Evolutionary conservation across 1,140 invertebrate genomes (phyloP), one percentile per base, ranked within the genome.

Genomic region (Phenacoccus solenopsis): DNA sequence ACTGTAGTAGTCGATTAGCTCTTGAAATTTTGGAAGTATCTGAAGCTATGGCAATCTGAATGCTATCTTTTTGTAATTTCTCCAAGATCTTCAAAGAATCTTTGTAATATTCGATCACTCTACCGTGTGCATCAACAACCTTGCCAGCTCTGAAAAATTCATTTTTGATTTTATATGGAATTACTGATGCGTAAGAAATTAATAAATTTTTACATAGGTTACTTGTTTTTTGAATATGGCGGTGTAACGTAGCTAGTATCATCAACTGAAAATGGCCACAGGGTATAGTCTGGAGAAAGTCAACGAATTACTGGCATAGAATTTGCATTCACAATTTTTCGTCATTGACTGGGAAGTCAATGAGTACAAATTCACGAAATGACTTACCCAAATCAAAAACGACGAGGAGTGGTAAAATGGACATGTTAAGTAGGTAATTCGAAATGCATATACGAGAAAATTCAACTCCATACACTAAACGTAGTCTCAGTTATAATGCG

Each of bases 241-340:
- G 86, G 85, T 73, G 79, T 80, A 16, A 88, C 83, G 79, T 88
- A 85, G 27, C 86, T 87, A 73, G n/a, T n/a, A n/a, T n/a, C n/a
- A n/a, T 90, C 88, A 57, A 89, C 84, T 85, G 86, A 88, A 78
- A 89, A 88, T 56, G 88, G 88, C 88, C 88, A 90, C 38, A 90
- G 76, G 2, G 88, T 90, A 74, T 88, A 89, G 84, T 90, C 88
- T 90, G 76, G 73, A 83, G 83, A 73, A 72, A 70, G 74, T 68
- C 56, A 49, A 69, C 59, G 20, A 68, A 49, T 27, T 56, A 12
- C 27, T 32, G 25, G 22, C 27, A 21, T 13, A 16, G 2, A 35
- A 27, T 49, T 10, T 38, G 21, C 13, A 59, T 4, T 49, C 16
- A 67, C 24, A 35, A 30, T 72, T 68, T 67, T 30, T 21, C 1